Base-by-base conservation (phyloP, 2,888 invertebrate species). In the Clunio marinus region DNA sequence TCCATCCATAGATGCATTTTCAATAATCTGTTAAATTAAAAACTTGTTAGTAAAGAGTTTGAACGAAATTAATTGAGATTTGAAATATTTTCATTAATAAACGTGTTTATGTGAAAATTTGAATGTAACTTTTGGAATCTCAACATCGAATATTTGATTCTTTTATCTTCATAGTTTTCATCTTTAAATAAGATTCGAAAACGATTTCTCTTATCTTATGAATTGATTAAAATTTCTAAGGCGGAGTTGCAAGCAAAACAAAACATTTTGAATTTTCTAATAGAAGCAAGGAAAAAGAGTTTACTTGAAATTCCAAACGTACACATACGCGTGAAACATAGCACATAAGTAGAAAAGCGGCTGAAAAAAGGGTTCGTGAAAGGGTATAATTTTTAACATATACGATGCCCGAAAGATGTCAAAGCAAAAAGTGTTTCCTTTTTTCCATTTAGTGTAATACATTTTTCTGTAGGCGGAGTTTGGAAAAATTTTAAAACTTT, bases 401-500 rank as follows among this genome's bases (percentile, higher is more conserved):
- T 7, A 32, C 4, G 32, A 32, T 4, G 4, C 4, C 32, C 32
- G 32, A 32, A 32, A 32, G 10, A 32, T 7, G 32, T n/a, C 7
- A 2, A 25, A 57, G 27, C 57, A 27, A 57, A 57, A 57, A 27
- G 10, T n/a, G 41, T 41, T 57, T 27, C 25, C 17, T 57, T 57
- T 57, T 57, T 51, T 51, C 20, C n/a, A n/a, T n/a, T n/a, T n/a
- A n/a, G 20, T 22, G 20, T 37, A 41, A 62, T 15, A 27, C 41
- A 62, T 62, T 65, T 65, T 55, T 66, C 45, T 66, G 51, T 66
- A 66, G 66, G 66, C 66, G 66, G 66, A 66, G 66, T 46, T 66
- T 46, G 25, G 35, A n/a, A 65, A 66, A 66, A 32, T 45, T 35
- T n/a, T 63, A 57, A 57, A 27, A 20, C 25, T 45, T 45, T n/a